Evolutionary conservation across 2,113 vertebrate species (phyloP), one percentile per base, ranked within the genome.

Genomic region (Anas platyrhynchos): DNA sequence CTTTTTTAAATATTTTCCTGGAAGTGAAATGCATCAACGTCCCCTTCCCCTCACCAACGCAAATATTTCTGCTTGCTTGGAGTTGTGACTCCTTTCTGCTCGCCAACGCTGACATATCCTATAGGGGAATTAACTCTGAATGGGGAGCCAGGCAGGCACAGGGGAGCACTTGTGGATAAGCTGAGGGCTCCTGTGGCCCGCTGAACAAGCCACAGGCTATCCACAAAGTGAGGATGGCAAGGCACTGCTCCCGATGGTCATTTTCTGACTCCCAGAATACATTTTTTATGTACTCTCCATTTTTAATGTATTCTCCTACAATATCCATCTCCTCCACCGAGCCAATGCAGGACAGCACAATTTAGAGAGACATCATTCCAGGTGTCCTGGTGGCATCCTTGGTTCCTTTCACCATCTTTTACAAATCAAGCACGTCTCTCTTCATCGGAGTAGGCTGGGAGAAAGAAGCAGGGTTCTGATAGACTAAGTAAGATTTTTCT

Each of bases 101-200:
- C 34, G 36, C 29, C 16, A 23, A 38, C 20, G 11, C 17, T 36
- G 26, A 50, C n/a, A 25, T n/a, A 46, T 52, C 16, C 32, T 15
- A 4, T 0, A 15, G 38, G 36, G n/a, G 61, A 46, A 73, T 27
- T 4, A 13, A 23, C 44, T 18, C 10, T 11, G 59, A 6, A 13
- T 1, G 23, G 2, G 20, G 54, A 84, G 54, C 38, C 59, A 8
- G 26, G 54, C 54, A 32, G 54, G 41, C n/a, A 8, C 61, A 54
- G 17, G 43, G 22, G 14, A 8, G 29, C 8, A 8, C 65, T 29
- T 11, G 20, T 4, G 32, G 69, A 8, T 13, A 48, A 26, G n/a
- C 2, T 0, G 17, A 36, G 1, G 18, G 48, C 8, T 43, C 46
- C 41, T 4, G 3, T 16, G 65, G 26, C 56, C 11, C 23, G 7